Percentiles rank a stretch among this genome's conserved stretches.
Evolutionary conservation across 2,113 vertebrate genomes (phyloP).

Genomic region (Callipepla californica): DNA sequence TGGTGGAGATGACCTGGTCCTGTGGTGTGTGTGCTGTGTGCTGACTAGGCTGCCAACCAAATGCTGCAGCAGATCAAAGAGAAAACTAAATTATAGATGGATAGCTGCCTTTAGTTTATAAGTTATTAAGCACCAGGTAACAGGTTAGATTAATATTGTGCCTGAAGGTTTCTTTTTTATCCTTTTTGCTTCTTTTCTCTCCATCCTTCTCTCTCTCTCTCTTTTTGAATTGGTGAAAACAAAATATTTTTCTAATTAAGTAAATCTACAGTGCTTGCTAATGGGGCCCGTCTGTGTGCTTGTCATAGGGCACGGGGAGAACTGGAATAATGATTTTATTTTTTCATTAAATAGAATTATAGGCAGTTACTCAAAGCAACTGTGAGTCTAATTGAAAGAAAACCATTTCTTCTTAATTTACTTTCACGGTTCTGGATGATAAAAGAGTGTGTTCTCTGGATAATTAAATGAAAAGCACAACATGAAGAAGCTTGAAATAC

Average conservation of each 20-base stretch:
- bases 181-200: not conserved
- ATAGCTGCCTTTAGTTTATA: conserved; percentile 67
- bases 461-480: conserved; percentile 85
- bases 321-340: conserved; percentile 86
- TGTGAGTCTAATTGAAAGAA: conserved; percentile 87
- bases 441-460: conserved; percentile 79
- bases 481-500: conserved; percentile 49
- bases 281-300: conserved; percentile 79
- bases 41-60: not conserved
- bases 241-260: conserved; percentile 90
- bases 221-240: conserved; percentile 78
- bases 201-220: not conserved
- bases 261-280: conserved; percentile 82
- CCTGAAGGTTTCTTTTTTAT: conserved; percentile 74
- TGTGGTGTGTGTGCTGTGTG: not conserved
- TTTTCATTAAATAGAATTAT: conserved; percentile 91
- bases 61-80: conserved; percentile 50
- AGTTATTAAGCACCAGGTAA: conserved; percentile 81
- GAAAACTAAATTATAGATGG: conserved; percentile 54
- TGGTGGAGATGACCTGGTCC: not conserved
- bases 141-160: conserved; percentile 83
- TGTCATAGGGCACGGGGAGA: conserved; percentile 78
- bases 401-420: conserved; percentile 89
- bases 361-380: conserved; percentile 87
- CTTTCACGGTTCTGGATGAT: conserved; percentile 87